Percentiles rank a stretch among this genome's conserved stretches.
Conservation (phyloP, 1,140 invertebrate genomes). For the silkworm (Bombyx mori) region DNA sequence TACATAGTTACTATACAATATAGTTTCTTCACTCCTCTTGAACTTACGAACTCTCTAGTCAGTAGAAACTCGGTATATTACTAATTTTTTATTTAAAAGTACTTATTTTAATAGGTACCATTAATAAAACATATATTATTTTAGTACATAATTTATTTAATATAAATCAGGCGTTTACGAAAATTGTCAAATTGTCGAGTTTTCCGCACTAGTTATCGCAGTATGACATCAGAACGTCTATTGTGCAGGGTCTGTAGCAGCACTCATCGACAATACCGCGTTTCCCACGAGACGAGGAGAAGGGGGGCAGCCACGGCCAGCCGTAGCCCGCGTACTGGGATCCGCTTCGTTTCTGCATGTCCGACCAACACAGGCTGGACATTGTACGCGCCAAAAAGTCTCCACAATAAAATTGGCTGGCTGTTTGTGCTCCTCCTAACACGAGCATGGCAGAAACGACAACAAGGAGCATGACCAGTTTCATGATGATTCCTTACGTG, state of each 20-base stretch:
- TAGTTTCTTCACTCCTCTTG: no score
- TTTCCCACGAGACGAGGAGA: not conserved
- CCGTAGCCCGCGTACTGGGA: not conserved
- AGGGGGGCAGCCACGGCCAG: not conserved
- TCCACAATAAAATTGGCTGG: conserved; percentile 3
- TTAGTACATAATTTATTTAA: no score
- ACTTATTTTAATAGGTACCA: no score
- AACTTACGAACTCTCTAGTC: no score
- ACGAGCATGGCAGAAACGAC: not conserved
- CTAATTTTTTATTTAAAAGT: no score
- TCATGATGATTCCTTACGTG: not conserved
- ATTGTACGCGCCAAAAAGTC: conserved; percentile 1
- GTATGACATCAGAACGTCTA: conserved; percentile 1
- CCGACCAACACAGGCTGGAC: not conserved
- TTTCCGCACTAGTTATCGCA: not conserved
- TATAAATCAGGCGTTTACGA: no score
- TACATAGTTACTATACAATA: no score
- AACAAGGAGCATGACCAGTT: not conserved
- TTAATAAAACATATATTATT: no score
- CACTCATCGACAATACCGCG: conserved; percentile 4
- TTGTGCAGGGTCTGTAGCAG: conserved; percentile 2
- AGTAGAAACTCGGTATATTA: no score
- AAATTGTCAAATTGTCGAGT: no score
- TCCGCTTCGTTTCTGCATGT: conserved; percentile 2
- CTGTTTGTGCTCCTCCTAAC: not conserved